Percentiles rank a stretch among this genome's conserved stretches.
phyloP scores from a whole-genome alignment of 2,797 vertebrate genomes.

The Gadopsis bispinosus region DNA sequence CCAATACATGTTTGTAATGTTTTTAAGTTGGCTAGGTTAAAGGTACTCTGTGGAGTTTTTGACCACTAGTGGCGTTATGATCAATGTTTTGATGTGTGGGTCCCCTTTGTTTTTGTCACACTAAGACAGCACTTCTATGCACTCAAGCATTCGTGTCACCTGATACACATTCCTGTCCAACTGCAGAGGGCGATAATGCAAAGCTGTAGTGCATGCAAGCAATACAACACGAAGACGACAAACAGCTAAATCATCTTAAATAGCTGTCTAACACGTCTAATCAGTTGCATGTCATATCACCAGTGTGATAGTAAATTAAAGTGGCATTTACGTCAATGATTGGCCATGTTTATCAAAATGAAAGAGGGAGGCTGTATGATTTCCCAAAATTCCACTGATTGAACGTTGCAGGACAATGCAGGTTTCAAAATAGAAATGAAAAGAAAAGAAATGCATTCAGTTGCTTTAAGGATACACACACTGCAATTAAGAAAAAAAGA shows the following conservation, averaged over 20 bases:
- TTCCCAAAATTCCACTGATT: not conserved
- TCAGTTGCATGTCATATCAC: not conserved
- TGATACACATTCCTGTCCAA: not conserved
- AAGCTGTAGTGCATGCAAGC: not conserved
- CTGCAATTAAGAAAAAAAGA: not conserved
- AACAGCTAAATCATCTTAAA: not conserved
- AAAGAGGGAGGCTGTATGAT: not conserved
- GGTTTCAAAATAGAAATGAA: not conserved
- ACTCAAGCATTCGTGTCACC: too few relatives aligned
- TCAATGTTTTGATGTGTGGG: not conserved
- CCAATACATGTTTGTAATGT: not conserved
- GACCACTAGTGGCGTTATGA: not conserved
- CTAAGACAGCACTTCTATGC: too few relatives aligned
- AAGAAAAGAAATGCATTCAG: not conserved
- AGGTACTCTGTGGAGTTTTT: slow-evolving; percentile 54
- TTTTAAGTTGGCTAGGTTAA: slow-evolving; percentile 31
- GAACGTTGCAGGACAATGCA: not conserved
- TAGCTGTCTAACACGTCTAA: not conserved
- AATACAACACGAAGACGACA: not conserved
- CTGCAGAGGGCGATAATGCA: not conserved
- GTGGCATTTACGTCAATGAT: not conserved
- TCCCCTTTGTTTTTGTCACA: not conserved
- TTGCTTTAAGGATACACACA: not conserved
- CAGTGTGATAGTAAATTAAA: not conserved
- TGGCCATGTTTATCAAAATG: not conserved